These are phyloP conservation scores for Elachura formosa DNA, from an alignment of 2,113 vertebrate species.

Conservation along the genomic window DNA sequence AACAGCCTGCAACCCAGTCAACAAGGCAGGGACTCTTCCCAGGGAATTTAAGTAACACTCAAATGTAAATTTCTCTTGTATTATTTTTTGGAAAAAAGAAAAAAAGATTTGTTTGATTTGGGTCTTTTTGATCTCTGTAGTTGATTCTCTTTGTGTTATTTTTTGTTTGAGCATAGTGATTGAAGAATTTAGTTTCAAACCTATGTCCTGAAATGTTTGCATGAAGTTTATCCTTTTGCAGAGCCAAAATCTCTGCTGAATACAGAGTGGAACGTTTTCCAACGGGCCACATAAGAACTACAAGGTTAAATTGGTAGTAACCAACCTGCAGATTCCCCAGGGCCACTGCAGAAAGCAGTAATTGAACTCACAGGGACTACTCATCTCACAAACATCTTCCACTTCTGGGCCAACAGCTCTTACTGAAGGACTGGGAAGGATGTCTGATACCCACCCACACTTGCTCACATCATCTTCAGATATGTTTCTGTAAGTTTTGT, in stretches of 20 bases:
- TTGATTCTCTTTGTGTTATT: background rate
- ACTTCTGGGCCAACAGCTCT: background rate
- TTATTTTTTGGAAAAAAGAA: background rate
- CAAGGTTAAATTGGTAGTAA: background rate
- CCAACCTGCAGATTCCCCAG: background rate
- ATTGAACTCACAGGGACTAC: constrained; percentile 58
- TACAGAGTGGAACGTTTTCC: background rate
- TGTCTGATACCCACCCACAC: background rate
- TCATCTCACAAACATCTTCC: constrained; percentile 46
- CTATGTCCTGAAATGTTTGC: background rate
- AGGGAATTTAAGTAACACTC: background rate
- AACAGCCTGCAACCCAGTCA: background rate
- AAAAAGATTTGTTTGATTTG: background rate
- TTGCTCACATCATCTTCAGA: background rate
- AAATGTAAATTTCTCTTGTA: background rate
- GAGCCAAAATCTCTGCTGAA: background rate
- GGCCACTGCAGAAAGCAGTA: constrained; percentile 2
- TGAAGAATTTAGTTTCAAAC: background rate
- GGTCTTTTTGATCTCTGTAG: background rate
- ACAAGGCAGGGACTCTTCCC: background rate
- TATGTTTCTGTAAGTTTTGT: background rate
- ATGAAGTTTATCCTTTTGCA: background rate
- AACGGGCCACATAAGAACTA: background rate
- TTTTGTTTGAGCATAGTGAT: background rate
- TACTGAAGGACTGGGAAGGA: background rate